These are phyloP conservation scores for Dryocosmus kuriphilus DNA, from an alignment of 2,888 invertebrate genomes.

Conservation along the genomic window DNA sequence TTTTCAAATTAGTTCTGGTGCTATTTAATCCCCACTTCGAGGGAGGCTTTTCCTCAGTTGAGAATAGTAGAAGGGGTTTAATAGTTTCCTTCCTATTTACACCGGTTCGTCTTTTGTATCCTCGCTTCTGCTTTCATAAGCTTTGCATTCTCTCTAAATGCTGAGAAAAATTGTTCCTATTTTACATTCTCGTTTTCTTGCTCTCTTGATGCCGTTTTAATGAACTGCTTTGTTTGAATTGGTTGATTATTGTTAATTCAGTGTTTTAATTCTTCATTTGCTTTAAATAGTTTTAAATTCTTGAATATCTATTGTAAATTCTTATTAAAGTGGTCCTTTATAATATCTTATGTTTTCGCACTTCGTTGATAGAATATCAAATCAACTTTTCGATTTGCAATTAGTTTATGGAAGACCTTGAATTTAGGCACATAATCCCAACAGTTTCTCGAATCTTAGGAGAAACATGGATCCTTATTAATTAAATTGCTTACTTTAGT, in stretches of 20 bases:
- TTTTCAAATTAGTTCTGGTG: constrained; percentile 49
- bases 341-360: not conserved
- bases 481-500: not conserved
- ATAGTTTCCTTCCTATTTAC: constrained; percentile 55
- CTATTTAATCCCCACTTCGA: constrained; percentile 58
- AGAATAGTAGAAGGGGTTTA: constrained; percentile 46
- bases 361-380: not conserved
- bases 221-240: not conserved
- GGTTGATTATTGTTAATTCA: not conserved
- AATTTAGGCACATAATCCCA: constrained; percentile 7
- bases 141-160: constrained; percentile 41
- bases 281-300: not conserved
- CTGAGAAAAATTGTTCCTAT: not conserved
- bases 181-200: not conserved
- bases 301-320: not conserved
- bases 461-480: not conserved
- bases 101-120: constrained; percentile 52
- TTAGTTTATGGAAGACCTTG: not conserved
- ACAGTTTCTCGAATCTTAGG: not conserved
- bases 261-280: not conserved
- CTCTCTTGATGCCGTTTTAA: not conserved
- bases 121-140: constrained; percentile 43
- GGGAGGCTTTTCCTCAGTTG: constrained; percentile 50
- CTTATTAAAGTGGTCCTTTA: not conserved
- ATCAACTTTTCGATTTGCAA: not conserved